Percentiles rank a stretch among this genome's conserved stretches.
Conservation (phyloP, 2,888 invertebrate species). For the Anticlea derivata region DNA sequence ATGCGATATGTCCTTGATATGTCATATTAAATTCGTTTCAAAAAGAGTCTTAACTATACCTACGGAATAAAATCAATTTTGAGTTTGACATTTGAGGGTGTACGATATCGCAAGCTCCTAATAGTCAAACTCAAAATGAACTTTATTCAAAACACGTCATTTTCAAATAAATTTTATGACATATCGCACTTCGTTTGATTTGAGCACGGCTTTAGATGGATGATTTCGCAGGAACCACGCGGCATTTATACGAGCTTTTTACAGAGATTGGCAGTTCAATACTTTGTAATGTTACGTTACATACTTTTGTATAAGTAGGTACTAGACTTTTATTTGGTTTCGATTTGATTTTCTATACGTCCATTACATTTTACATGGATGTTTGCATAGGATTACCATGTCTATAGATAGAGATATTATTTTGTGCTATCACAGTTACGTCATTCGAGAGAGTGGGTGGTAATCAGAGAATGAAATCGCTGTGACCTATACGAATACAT, state of each 20-base stretch:
- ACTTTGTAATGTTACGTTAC: background rate
- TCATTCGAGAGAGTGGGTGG: conserved; percentile 45
- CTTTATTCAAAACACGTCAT: too few species aligned
- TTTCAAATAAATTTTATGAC: too few species aligned
- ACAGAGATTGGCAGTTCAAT: conserved; percentile 7
- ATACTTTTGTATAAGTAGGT: background rate
- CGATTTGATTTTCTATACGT: background rate
- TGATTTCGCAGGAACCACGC: conserved; percentile 8
- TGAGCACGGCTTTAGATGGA: too few species aligned
- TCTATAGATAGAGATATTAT: conserved; percentile 29
- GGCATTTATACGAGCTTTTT: conserved; percentile 6
- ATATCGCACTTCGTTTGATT: too few species aligned
- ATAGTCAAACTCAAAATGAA: too few species aligned
- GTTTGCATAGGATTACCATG: conserved; percentile 14
- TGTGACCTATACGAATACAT: conserved; percentile 23
- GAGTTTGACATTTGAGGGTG: too few species aligned
- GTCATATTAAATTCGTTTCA: too few species aligned
- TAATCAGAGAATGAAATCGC: conserved; percentile 31
- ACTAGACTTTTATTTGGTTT: background rate
- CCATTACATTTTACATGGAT: conserved; percentile 3
- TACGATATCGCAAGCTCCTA: too few species aligned
- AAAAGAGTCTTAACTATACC: too few species aligned
- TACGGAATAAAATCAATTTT: too few species aligned
- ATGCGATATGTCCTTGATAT: too few species aligned
- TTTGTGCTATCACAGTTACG: conserved; percentile 43